Evolutionary conservation across 37 sponge, comb jelly and placozoan genomes (phyloP).

Genomic region (Lycopodina hypogea): DNA sequence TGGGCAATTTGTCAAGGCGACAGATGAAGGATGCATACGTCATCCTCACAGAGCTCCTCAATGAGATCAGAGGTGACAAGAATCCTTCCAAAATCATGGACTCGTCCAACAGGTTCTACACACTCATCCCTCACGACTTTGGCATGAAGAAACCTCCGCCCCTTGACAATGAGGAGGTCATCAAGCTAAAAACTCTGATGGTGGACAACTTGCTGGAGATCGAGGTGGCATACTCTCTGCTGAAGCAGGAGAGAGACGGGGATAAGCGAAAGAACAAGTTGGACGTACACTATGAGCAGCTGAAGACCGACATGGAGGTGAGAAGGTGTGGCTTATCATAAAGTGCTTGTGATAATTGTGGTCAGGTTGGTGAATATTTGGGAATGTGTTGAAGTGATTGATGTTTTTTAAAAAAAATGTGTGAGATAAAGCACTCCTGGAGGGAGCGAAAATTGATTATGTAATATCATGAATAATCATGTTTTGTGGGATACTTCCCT

Average conservation of each 20-base stretch:
- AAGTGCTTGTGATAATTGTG: not conserved
- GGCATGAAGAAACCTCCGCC: constrained; percentile 89
- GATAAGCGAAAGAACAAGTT: constrained; percentile 68
- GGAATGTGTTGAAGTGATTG: too few species aligned
- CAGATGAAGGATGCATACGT: constrained; percentile 89
- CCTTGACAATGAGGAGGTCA: constrained; percentile 77
- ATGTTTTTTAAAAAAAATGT: too few species aligned
- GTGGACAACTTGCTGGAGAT: constrained; percentile 94
- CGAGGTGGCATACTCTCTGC: constrained; percentile 91
- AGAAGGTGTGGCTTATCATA: not conserved
- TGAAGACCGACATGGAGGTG: constrained; percentile 89
- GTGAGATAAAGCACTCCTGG: too few species aligned
- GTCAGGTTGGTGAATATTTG: too few species aligned
- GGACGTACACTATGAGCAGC: constrained; percentile 85
- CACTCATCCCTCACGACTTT: constrained; percentile 99
- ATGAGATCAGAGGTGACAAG: constrained; percentile 47
- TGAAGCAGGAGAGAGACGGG: constrained; percentile 61
- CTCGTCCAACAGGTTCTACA: constrained; percentile 92
- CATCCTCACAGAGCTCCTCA: constrained; percentile 77
- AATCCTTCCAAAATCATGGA: constrained; percentile 78
- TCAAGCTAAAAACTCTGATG: constrained; percentile 87
- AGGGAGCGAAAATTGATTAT: too few species aligned
- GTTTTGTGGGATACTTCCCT: too few species aligned
- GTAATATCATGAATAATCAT: too few species aligned
- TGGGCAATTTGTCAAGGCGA: constrained; percentile 90